A percentile compares a stretch with the other conserved stretches of the same genome.
phyloP scores from a whole-genome alignment of 2,888 invertebrate genomes.

The Nomada hirtipes region DNA sequence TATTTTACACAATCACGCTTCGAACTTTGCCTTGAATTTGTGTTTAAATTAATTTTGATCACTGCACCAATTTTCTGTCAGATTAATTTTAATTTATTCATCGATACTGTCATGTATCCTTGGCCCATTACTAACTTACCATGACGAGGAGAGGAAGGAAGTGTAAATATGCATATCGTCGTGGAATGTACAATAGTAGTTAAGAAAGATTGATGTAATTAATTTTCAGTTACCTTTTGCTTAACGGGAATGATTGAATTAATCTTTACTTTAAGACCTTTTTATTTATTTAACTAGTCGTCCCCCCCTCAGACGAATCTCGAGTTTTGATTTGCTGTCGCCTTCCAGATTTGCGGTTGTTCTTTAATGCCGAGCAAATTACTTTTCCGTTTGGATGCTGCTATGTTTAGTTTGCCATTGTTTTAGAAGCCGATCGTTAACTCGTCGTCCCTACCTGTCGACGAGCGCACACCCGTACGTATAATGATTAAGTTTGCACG shows the following conservation, averaged over 20 bases:
- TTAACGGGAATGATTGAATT: too few species aligned
- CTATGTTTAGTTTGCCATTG: constrained; percentile 81
- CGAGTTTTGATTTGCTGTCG: constrained; percentile 67
- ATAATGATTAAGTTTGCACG: constrained; percentile 80
- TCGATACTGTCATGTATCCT: not conserved
- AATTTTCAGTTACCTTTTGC: not conserved
- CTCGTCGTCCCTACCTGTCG: constrained; percentile 84
- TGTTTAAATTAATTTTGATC: not conserved
- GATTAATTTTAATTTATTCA: constrained; percentile 9
- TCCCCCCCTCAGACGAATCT: constrained; percentile 65
- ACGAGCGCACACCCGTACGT: constrained; percentile 91
- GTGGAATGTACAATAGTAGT: not conserved
- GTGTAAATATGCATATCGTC: not conserved
- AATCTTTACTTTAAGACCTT: constrained; percentile 12
- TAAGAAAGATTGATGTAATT: not conserved
- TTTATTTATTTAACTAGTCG: not conserved
- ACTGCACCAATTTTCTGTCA: not conserved
- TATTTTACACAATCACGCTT: constrained; percentile 11
- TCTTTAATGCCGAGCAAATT: constrained; percentile 66
- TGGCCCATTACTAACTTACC: not conserved
- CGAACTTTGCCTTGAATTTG: not conserved
- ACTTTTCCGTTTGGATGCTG: constrained; percentile 85
- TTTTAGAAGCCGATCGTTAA: constrained; percentile 80
- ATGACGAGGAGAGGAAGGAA: not conserved
- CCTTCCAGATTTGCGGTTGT: constrained; percentile 84